These are phyloP conservation scores for Mionectes olivaceus DNA, from an alignment of 2,797 vertebrate genomes.

Conservation along the genomic window DNA sequence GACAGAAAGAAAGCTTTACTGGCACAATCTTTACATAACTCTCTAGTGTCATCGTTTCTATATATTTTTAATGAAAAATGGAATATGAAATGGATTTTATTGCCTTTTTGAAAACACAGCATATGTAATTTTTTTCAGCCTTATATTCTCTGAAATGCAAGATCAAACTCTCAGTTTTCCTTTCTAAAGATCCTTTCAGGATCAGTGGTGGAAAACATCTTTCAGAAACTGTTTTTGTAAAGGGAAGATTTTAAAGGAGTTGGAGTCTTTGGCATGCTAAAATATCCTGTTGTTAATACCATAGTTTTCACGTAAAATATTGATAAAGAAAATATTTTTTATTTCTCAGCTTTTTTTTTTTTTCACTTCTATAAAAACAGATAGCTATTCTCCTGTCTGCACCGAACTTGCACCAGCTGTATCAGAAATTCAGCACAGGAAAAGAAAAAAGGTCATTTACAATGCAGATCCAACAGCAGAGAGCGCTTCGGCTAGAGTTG, in stretches of 20 bases:
- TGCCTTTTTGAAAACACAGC: not conserved
- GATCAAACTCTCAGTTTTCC: not conserved
- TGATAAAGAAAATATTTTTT: not conserved
- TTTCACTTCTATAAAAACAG: not conserved
- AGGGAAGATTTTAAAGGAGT: not conserved
- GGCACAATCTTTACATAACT: not conserved
- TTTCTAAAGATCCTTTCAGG: not conserved
- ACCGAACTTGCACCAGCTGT: not conserved
- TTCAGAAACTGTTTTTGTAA: not conserved
- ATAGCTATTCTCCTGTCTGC: not conserved
- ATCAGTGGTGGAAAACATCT: not conserved
- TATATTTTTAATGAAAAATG: constrained; percentile 14
- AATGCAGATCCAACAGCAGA: not conserved
- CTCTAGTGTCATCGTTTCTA: not conserved
- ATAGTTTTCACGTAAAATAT: not conserved
- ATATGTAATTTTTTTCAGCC: not conserved
- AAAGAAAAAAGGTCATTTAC: constrained; percentile 1
- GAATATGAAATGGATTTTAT: constrained; percentile 12
- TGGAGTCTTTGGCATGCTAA: not conserved
- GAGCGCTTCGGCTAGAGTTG: not conserved
- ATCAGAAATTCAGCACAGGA: constrained; percentile 12
- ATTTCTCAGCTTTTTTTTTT: not conserved
- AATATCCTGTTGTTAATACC: not conserved
- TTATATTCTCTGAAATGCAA: not conserved
- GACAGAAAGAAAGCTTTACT: not conserved